Evolutionary conservation across 1,140 invertebrate species (phyloP).

Genomic region (Dryas iulia): DNA sequence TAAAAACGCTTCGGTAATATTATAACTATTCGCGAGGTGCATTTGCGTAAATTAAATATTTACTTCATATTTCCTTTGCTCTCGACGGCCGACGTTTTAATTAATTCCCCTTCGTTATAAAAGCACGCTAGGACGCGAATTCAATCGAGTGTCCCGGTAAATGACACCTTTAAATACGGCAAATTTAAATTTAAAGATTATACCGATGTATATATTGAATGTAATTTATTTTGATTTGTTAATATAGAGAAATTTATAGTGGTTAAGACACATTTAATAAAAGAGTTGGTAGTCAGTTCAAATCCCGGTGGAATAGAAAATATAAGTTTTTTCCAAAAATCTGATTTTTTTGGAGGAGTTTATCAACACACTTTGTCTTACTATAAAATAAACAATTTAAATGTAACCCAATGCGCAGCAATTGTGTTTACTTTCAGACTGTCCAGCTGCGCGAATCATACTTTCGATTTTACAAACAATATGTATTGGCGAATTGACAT

Average conservation of each 20-base stretch:
- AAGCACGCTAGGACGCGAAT: constrained; percentile 8
- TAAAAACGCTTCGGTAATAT: too few species aligned
- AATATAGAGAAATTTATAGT: background rate
- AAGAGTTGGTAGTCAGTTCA: too few species aligned
- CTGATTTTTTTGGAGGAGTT: too few species aligned
- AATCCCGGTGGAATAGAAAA: too few species aligned
- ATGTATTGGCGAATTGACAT: too few species aligned
- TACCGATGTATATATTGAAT: background rate
- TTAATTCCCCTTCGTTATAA: constrained; percentile 37
- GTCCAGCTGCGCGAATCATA: too few species aligned
- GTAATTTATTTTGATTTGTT: background rate
- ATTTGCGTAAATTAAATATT: constrained; percentile 32
- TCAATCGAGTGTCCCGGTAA: constrained; percentile 14
- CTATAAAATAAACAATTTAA: too few species aligned
- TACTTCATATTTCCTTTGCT: constrained; percentile 35
- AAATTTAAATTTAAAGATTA: constrained; percentile 13
- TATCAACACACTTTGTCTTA: too few species aligned
- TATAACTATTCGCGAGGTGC: constrained; percentile 1
- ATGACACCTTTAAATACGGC: constrained; percentile 14
- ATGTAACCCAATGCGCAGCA: too few species aligned
- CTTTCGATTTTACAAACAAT: too few species aligned
- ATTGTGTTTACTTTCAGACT: too few species aligned
- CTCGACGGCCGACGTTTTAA: constrained; percentile 33
- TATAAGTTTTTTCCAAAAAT: too few species aligned
- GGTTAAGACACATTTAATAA: background rate